A percentile compares a stretch with the other conserved stretches of the same genome.
phyloP scores from a whole-genome alignment of 2,113 vertebrate species.

The Crotalus helleri region DNA sequence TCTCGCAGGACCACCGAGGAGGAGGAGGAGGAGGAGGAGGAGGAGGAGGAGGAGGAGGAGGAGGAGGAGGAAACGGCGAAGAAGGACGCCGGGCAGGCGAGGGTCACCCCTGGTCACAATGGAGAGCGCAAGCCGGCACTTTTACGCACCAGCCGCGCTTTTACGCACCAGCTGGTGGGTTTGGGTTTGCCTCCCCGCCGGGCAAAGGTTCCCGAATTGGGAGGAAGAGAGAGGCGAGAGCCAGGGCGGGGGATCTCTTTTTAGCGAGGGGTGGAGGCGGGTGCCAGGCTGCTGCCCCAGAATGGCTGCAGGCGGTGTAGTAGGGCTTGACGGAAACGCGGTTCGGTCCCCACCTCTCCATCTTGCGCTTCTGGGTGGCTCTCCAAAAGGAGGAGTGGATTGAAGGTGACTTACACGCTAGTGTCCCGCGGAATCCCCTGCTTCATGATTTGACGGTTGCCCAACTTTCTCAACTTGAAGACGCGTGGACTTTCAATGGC shows the following conservation, averaged over 20 bases:
- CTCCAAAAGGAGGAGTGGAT: not conserved
- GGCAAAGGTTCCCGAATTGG: not conserved
- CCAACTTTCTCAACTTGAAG: not conserved
- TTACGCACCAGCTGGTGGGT: slow-evolving; percentile 53
- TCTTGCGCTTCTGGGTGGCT: not conserved
- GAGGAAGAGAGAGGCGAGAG: not conserved
- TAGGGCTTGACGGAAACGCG: not conserved
- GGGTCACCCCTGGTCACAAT: slow-evolving; percentile 38
- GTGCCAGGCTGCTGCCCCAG: not conserved
- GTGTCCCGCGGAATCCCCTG: not conserved
- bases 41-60: slow-evolving; percentile 36
- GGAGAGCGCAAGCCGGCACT: slow-evolving; percentile 8
- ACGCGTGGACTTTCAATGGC: not conserved
- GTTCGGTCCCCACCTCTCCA: not conserved
- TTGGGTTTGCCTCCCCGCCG: not conserved
- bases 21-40: slow-evolving; percentile 34
- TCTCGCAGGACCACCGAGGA: slow-evolving; percentile 44
- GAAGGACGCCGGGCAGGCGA: slow-evolving; percentile 40
- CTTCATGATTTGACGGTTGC: not conserved
- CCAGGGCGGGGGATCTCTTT: not conserved
- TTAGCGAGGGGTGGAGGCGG: not conserved
- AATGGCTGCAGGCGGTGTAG: not conserved
- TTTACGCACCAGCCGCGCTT: slow-evolving; percentile 37
- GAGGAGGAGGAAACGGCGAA: slow-evolving; percentile 58
- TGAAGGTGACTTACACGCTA: not conserved